phyloP scores from a whole-genome alignment of 2,888 invertebrate species.

The Penaeus monodon region DNA sequence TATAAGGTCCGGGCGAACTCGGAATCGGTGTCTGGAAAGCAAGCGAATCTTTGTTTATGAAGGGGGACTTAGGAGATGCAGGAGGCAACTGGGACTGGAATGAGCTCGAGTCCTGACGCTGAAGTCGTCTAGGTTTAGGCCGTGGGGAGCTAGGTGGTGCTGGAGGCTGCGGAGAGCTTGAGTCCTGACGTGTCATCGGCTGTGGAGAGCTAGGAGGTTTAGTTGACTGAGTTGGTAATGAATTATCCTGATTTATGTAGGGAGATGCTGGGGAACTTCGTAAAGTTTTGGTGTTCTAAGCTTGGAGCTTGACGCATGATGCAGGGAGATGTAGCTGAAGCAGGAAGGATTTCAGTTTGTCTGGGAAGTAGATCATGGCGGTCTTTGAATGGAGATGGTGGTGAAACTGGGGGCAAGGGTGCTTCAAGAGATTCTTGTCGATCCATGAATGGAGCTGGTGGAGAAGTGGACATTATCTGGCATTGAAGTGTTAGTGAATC shows the following conservation, averaged over 20 bases:
- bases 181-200: constrained; percentile 13
- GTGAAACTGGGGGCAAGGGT: not conserved
- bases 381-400: constrained; percentile 41
- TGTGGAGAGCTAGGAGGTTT: constrained; percentile 8
- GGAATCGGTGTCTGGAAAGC: not conserved
- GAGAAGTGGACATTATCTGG: too few relatives aligned
- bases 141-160: not conserved
- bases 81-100: not conserved
- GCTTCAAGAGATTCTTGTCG: too few relatives aligned
- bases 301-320: constrained; percentile 16
- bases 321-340: constrained; percentile 24
- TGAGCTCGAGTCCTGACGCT: constrained; percentile 21
- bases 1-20: too few relatives aligned
- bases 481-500: too few relatives aligned
- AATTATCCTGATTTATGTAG: not conserved
- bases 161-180: not conserved
- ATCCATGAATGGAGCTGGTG: too few relatives aligned
- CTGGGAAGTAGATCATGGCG: not conserved
- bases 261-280: not conserved
- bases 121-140: not conserved
- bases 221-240: not conserved
- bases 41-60: constrained; percentile 12
- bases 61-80: not conserved
- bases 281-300: too few relatives aligned
- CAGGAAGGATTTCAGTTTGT: not conserved